A percentile compares a stretch with the other conserved stretches of the same genome.
Evolutionary conservation across 2,797 vertebrate genomes (phyloP).

Genomic region (Sphaeramia orbicularis): DNA sequence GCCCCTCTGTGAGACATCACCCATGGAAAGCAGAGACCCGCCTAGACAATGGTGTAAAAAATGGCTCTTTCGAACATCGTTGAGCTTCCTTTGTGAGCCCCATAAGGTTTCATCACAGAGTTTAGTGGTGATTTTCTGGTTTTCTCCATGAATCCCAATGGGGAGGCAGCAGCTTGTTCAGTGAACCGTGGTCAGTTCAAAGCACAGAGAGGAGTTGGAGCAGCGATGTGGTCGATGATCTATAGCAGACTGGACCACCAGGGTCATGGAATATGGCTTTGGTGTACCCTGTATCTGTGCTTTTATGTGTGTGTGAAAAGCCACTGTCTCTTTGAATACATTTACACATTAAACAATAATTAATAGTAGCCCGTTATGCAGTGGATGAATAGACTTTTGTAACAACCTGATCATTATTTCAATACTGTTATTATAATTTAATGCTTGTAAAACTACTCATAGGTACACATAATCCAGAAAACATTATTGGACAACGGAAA

Average conservation of each 20-base stretch:
- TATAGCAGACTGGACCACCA: constrained; percentile 79
- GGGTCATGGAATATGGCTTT: constrained; percentile 71
- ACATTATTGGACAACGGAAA: constrained; percentile 21
- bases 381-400: constrained; percentile 25
- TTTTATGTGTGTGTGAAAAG: constrained; percentile 45
- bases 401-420: constrained; percentile 51
- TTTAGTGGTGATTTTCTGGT: constrained; percentile 73
- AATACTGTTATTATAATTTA: constrained; percentile 28
- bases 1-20: constrained; percentile 26
- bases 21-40: constrained; percentile 43
- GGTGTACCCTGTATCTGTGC: constrained; percentile 44
- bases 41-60: constrained; percentile 46
- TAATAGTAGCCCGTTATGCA: constrained; percentile 34
- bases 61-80: constrained; percentile 73
- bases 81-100: constrained; percentile 76
- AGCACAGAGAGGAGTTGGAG: constrained; percentile 74
- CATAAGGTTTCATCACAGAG: constrained; percentile 79
- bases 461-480: constrained; percentile 25
- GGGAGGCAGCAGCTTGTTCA: constrained; percentile 74
- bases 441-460: constrained; percentile 24
- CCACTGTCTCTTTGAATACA: constrained; percentile 10
- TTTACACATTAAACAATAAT: constrained; percentile 43
- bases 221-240: constrained; percentile 79
- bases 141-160: constrained; percentile 73
- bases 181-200: constrained; percentile 83